These are phyloP conservation scores for Bambusicola thoracicus DNA, from an alignment of 2,113 vertebrate species.

Conservation along the genomic window DNA sequence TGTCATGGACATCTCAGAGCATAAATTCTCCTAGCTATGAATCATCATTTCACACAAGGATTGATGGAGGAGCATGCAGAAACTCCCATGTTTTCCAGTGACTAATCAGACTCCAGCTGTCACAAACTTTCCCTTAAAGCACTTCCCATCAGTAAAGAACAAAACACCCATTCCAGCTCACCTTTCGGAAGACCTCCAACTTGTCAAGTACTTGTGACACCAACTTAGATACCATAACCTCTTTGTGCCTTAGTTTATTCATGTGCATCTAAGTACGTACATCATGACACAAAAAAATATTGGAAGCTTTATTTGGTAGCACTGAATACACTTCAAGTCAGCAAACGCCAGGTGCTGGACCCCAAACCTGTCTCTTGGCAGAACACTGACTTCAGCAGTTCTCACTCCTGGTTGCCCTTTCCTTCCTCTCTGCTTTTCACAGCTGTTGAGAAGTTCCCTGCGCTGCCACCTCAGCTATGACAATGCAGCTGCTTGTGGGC, in stretches of 20 bases:
- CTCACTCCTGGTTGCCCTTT: not conserved
- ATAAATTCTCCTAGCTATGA: constrained; percentile 43
- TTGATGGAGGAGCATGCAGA: not conserved
- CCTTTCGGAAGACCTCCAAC: not conserved
- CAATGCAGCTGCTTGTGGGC: not conserved
- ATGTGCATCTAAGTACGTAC: not conserved
- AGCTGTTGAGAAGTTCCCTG: not conserved
- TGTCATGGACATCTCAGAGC: not conserved
- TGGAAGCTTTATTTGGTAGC: not conserved
- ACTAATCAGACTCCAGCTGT: constrained; percentile 6
- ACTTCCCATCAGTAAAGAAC: not conserved
- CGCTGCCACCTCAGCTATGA: not conserved
- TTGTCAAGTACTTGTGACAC: not conserved
- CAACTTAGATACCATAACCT: not conserved
- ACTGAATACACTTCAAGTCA: not conserved
- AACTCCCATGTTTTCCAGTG: constrained; percentile 45
- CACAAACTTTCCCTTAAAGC: constrained; percentile 25
- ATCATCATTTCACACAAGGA: constrained; percentile 41
- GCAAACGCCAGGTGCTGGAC: not conserved
- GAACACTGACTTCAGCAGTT: not conserved
- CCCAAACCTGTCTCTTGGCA: not conserved
- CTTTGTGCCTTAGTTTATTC: not conserved
- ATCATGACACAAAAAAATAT: not conserved
- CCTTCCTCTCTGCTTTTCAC: not conserved
- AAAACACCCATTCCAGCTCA: fast-evolving